Conservation (phyloP, 2,888 invertebrate genomes). For the Tenthredo amoena region DNA sequence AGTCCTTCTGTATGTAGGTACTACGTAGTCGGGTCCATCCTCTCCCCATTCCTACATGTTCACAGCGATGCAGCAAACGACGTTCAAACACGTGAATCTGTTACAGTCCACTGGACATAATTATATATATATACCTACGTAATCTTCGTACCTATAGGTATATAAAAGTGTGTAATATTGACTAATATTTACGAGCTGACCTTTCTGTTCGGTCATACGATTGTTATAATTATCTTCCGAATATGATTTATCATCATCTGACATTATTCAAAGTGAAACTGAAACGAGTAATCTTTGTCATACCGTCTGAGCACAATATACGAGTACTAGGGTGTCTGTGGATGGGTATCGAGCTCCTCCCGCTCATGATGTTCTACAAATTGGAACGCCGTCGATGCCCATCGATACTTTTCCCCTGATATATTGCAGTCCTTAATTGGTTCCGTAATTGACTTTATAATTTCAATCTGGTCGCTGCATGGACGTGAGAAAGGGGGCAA, state of each 20-base stretch:
- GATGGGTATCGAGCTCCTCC: neutral
- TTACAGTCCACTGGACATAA: slow-evolving; percentile 31
- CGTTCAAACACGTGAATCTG: slow-evolving; percentile 16
- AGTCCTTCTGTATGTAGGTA: slow-evolving; percentile 42
- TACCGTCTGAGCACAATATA: neutral
- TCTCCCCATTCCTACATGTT: neutral
- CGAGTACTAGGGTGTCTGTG: neutral
- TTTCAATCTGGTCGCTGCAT: neutral
- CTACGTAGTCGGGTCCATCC: slow-evolving; percentile 29
- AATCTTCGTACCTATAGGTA: neutral
- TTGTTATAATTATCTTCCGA: slow-evolving; percentile 6
- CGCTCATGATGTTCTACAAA: neutral
- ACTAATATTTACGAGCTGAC: neutral
- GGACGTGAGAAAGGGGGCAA: slow-evolving; percentile 36
- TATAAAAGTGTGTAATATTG: neutral
- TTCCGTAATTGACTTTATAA: slow-evolving; percentile 27
- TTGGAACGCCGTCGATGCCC: neutral
- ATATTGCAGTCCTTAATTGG: slow-evolving; percentile 31
- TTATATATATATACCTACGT: neutral
- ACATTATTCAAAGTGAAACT: slow-evolving; percentile 40
- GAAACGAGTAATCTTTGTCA: neutral
- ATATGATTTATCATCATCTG: slow-evolving; percentile 29
- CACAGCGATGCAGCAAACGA: slow-evolving; percentile 12
- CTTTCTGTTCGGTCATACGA: neutral
- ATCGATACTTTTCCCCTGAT: neutral